Conservation (phyloP, 1,140 invertebrate species). For the Eufriesea mexicana region DNA sequence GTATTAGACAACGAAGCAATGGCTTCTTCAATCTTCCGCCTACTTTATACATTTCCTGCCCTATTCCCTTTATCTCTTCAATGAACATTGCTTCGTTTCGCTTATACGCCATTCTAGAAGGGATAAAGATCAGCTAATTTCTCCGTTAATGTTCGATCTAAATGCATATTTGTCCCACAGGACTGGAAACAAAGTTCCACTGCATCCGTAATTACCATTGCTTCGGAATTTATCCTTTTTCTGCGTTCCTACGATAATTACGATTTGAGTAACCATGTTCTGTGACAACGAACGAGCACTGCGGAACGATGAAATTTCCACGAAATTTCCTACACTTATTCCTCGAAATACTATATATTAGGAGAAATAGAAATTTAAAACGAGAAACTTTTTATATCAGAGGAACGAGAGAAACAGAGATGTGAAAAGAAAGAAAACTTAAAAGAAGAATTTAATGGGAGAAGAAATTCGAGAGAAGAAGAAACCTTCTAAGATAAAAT, state of each 20-base stretch:
- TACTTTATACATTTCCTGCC: not conserved
- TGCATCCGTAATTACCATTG: slow-evolving; percentile 11
- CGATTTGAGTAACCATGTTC: not conserved
- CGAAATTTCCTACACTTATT: not conserved
- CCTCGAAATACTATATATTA: too few relatives aligned
- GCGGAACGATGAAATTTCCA: not conserved
- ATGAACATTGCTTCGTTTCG: slow-evolving; percentile 7
- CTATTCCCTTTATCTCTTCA: slow-evolving; percentile 27
- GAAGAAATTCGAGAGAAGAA: too few relatives aligned
- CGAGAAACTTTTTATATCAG: too few relatives aligned
- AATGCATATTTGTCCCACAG: slow-evolving; percentile 56
- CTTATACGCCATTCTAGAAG: slow-evolving; percentile 23
- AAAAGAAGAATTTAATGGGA: too few relatives aligned
- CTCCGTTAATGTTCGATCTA: slow-evolving; percentile 54
- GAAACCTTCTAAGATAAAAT: too few relatives aligned
- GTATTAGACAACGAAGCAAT: not conserved
- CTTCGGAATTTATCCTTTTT: not conserved
- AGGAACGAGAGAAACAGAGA: too few relatives aligned
- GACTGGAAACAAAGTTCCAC: slow-evolving; percentile 44
- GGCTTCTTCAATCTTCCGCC: not conserved
- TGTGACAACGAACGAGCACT: not conserved
- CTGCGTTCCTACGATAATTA: not conserved
- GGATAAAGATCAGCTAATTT: slow-evolving; percentile 61
- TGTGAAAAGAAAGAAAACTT: too few relatives aligned
- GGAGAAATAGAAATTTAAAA: too few relatives aligned